These are phyloP conservation scores for Sarcophaga variegata DNA, from an alignment of 2,888 invertebrate species.

Conservation along the genomic window DNA sequence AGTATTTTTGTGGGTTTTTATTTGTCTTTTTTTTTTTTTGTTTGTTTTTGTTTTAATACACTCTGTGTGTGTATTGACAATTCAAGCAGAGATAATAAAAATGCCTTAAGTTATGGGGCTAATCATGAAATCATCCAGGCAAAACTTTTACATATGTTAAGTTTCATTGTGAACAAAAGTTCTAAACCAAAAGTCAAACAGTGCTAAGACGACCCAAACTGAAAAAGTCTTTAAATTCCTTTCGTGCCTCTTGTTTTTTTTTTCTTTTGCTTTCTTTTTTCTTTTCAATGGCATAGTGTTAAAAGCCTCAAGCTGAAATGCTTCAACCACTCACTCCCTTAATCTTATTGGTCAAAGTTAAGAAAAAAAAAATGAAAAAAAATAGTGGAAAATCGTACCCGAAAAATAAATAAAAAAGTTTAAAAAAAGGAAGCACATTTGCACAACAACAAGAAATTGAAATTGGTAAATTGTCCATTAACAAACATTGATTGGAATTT, in stretches of 20 bases:
- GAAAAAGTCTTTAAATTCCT: slow-evolving; percentile 58
- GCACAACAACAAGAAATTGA: slow-evolving; percentile 45
- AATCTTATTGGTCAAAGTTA: slow-evolving; percentile 58
- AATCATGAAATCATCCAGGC: slow-evolving; percentile 65
- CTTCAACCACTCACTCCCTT: slow-evolving; percentile 57
- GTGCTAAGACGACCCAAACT: slow-evolving; percentile 31
- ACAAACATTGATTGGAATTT: slow-evolving; percentile 69
- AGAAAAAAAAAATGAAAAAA: slow-evolving; percentile 16
- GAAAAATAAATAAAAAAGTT: slow-evolving; percentile 14
- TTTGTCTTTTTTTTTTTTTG: slow-evolving; percentile 40
- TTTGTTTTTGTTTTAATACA: slow-evolving; percentile 24
- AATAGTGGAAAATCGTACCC: neutral
- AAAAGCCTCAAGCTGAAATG: slow-evolving; percentile 23
- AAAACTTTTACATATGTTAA: slow-evolving; percentile 67
- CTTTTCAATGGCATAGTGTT: slow-evolving; percentile 39
- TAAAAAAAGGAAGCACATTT: slow-evolving; percentile 30
- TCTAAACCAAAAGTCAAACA: slow-evolving; percentile 68
- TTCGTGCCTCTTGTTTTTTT: slow-evolving; percentile 6
- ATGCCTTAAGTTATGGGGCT: slow-evolving; percentile 65
- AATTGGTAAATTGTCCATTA: slow-evolving; percentile 69
- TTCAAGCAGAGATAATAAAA: slow-evolving; percentile 58
- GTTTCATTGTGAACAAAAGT: slow-evolving; percentile 65
- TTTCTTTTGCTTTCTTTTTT: slow-evolving; percentile 10
- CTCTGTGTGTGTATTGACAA: slow-evolving; percentile 22
- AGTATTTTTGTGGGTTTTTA: slow-evolving; percentile 45